Evolutionary conservation across 2,113 vertebrate species (phyloP).

Genomic region (Cepphus grylle): DNA sequence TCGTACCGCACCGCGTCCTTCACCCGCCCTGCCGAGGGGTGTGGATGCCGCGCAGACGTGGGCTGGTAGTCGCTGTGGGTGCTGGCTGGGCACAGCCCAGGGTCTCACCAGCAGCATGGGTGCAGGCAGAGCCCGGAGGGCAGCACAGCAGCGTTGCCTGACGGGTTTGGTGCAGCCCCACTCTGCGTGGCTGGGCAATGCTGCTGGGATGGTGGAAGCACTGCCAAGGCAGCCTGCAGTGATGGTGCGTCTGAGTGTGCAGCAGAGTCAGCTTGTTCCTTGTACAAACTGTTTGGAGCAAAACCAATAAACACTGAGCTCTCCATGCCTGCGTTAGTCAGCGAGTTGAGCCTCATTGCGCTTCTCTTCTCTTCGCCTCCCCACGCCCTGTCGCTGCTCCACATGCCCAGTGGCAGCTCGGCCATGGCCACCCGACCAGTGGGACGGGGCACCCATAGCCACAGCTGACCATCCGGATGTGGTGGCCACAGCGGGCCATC

Average conservation of each 20-base stretch:
- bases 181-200: background rate
- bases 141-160: rapidly evolving
- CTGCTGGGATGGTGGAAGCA: background rate
- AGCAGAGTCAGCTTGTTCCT: background rate
- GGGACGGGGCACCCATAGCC: background rate
- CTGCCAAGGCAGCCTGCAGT: background rate
- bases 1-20: rapidly evolving
- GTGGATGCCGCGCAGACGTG: rapidly evolving
- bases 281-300: background rate
- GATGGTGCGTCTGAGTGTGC: rapidly evolving
- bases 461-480: background rate
- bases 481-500: rapidly evolving
- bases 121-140: background rate
- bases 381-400: rapidly evolving
- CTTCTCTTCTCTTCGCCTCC: rapidly evolving
- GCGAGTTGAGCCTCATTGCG: background rate
- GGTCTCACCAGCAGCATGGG: rapidly evolving
- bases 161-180: too few relatives aligned
- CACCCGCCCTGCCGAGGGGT: rapidly evolving
- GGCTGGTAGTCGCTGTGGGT: background rate
- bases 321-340: background rate
- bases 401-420: rapidly evolving
- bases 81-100: background rate
- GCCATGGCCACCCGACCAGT: rapidly evolving
- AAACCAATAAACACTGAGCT: background rate